These are phyloP conservation scores for Strix occidentalis DNA, from an alignment of 2,797 vertebrate genomes.

Conservation along the genomic window DNA sequence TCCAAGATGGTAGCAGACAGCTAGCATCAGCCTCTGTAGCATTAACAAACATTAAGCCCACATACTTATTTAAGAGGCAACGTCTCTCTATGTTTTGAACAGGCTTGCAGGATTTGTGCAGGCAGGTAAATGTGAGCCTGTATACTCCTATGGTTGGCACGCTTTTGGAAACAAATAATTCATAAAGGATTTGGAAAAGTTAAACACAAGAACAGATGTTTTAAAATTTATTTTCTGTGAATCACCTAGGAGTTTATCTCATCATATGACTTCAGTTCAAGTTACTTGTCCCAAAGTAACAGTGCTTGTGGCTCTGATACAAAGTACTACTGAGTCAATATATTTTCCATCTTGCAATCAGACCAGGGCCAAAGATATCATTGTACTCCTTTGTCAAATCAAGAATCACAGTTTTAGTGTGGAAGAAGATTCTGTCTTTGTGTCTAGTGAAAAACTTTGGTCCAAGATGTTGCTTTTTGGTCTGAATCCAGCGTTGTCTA, in stretches of 20 bases:
- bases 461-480: not conserved
- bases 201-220: not conserved
- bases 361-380: not conserved
- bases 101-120: not conserved
- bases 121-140: not conserved
- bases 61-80: not conserved
- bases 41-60: not conserved
- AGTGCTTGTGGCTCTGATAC: no score
- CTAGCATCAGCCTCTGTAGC: not conserved
- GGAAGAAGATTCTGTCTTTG: not conserved
- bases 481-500: not conserved
- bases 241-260: not conserved
- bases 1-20: not conserved
- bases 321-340: not conserved
- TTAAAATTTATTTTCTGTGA: not conserved
- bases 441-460: not conserved
- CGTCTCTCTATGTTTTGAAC: not conserved
- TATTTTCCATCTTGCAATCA: not conserved
- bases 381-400: not conserved
- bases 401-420: not conserved
- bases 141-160: not conserved
- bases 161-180: not conserved
- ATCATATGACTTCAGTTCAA: not conserved
- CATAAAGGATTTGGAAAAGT: not conserved
- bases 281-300: not conserved